A percentile compares a stretch with the other conserved stretches of the same genome.
Evolutionary conservation across 2,888 invertebrate genomes (phyloP).

Genomic region (Periphyllus acericola): DNA sequence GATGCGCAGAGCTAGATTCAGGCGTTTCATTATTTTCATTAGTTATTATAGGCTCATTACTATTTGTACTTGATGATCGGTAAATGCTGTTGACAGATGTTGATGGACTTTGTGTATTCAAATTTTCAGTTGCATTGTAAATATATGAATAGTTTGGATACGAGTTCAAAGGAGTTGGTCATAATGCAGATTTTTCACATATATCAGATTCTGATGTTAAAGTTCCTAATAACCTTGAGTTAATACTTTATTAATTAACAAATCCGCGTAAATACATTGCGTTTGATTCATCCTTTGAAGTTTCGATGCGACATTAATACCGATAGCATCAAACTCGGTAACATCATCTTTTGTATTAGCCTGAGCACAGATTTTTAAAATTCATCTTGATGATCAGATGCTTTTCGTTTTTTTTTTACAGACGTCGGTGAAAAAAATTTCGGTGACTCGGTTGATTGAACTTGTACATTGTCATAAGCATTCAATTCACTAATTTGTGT

Average conservation of each 20-base stretch:
- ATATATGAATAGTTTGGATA: not conserved
- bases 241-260: not conserved
- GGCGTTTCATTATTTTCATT: not conserved
- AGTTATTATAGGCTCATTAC: not conserved
- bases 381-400: not conserved
- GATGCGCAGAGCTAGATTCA: constrained; percentile 1
- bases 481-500: too few species aligned
- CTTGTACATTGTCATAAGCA: not conserved
- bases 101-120: not conserved
- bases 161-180: not conserved
- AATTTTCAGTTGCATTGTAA: too few species aligned
- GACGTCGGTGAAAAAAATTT: not conserved
- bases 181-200: not conserved
- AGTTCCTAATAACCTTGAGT: not conserved
- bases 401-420: not conserved
- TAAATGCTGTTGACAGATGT: not conserved
- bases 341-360: not conserved
- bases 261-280: not conserved
- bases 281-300: not conserved
- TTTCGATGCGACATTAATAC: not conserved
- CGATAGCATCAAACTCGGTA: not conserved
- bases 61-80: too few species aligned
- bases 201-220: not conserved
- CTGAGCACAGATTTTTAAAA: not conserved
- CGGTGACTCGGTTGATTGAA: not conserved